These are phyloP conservation scores for Theocolax elegans DNA, from an alignment of 1,140 invertebrate genomes.

Conservation along the genomic window DNA sequence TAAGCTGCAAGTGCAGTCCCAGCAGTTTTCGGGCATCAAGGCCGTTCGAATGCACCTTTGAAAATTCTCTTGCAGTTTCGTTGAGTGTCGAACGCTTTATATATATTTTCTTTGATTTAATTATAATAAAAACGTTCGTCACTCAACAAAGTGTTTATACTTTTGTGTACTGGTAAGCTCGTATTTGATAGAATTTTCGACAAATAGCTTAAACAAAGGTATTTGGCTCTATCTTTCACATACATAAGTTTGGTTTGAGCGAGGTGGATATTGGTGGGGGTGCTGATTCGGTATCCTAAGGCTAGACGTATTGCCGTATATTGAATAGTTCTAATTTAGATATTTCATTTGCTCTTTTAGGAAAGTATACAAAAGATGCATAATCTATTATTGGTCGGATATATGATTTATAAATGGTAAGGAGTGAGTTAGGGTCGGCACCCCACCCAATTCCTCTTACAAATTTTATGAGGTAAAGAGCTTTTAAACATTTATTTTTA, in stretches of 20 bases:
- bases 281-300: constrained; percentile 37
- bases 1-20: too few relatives aligned
- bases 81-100: too few relatives aligned
- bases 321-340: constrained; percentile 23
- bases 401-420: constrained; percentile 27
- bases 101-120: too few relatives aligned
- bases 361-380: constrained; percentile 23
- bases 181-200: not conserved
- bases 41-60: too few relatives aligned
- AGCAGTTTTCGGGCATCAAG: too few relatives aligned
- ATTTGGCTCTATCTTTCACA: not conserved
- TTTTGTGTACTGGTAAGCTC: not conserved
- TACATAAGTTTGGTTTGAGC: constrained; percentile 27
- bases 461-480: constrained; percentile 31
- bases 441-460: constrained; percentile 31
- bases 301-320: constrained; percentile 24
- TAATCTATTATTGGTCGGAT: constrained; percentile 33
- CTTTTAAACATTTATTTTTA: constrained; percentile 19
- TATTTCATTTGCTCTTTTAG: not conserved
- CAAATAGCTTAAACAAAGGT: not conserved
- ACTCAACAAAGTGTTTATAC: too few relatives aligned
- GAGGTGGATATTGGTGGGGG: constrained; percentile 35
- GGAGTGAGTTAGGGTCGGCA: constrained; percentile 12
- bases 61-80: too few relatives aligned
- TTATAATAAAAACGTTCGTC: too few relatives aligned